Evolutionary conservation across 2,113 vertebrate genomes (phyloP), one percentile per base, ranked within the genome.

Genomic region (Lipotes vexillifer): DNA sequence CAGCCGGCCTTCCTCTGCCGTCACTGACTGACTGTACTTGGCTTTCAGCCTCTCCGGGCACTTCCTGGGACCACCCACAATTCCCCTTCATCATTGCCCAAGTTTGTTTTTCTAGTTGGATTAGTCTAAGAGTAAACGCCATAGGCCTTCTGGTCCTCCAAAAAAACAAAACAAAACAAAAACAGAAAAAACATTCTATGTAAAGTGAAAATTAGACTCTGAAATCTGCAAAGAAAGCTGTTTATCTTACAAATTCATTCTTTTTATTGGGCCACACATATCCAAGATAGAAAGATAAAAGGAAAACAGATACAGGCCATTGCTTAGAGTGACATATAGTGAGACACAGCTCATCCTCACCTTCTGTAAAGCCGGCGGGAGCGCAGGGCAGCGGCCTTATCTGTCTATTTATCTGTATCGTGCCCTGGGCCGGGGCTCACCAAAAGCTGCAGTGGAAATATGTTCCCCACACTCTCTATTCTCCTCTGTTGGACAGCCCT

Each of bases 231-330:
- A 98, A 98, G 98, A 87, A 98, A 98, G 98, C 98, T 98, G 98
- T 99, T 99, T 99, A 98, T 99, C 98, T 99, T 99, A 98, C 97
- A 98, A 99, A 99, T 98, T 98, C 99, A 98, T 99, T 98, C 98
- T 98, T 98, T 98, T 99, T 98, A 98, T 98, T 98, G 98, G 98
- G 98, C 98, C 98, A 98, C 98, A 99, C 98, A 98, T 98, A 98
- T 94, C 98, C 98, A 93, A 97, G 98, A 98, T 98, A 97, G 98
- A 98, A 97, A 98, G 98, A 99, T 99, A 98, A 98, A 98, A 99
- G 98, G 97, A 74, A 98, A 98, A 97, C 98, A 96, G 97, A 97
- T 98, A 98, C 93, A 95, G 93, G 96, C 97, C 96, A 96, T 98
- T 98, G 97, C 98, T 97, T 97, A 95, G 97, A 98, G 91, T 98